These are phyloP conservation scores for Oryzias melastigma DNA, from an alignment of 2,113 vertebrate species.

Conservation along the genomic window DNA sequence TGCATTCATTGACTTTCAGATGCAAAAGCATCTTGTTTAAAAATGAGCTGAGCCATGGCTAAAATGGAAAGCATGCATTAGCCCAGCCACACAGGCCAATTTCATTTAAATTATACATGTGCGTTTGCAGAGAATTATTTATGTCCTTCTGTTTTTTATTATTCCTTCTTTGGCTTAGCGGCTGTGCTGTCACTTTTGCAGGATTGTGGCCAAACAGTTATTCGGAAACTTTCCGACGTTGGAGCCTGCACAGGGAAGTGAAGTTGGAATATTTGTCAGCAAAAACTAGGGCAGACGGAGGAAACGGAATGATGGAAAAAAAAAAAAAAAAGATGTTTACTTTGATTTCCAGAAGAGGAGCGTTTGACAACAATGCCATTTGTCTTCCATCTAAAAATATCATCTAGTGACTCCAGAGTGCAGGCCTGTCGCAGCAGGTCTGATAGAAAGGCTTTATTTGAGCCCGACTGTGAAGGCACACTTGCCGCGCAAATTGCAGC, in stretches of 20 bases:
- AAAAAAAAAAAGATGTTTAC: constrained; percentile 32
- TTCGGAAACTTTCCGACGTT: constrained; percentile 21
- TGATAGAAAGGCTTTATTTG: constrained; percentile 35
- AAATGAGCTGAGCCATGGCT: constrained; percentile 14
- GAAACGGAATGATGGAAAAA: constrained; percentile 12
- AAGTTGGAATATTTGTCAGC: constrained; percentile 25
- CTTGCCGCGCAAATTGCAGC: constrained; percentile 18
- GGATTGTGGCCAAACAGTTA: constrained; percentile 29
- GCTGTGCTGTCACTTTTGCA: not conserved
- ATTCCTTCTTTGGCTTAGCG: not conserved
- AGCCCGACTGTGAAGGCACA: not conserved
- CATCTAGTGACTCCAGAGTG: constrained; percentile 49
- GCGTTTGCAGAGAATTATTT: constrained; percentile 1
- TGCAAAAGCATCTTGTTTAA: constrained; percentile 33
- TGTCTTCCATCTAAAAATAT: constrained; percentile 59
- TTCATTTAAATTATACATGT: constrained; percentile 1
- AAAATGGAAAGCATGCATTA: constrained; percentile 2
- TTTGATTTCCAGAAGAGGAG: constrained; percentile 42
- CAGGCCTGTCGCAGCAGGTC: constrained; percentile 41
- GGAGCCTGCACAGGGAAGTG: constrained; percentile 25
- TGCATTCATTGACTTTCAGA: constrained; percentile 59
- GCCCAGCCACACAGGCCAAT: not conserved
- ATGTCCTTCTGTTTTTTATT: not conserved
- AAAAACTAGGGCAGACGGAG: constrained; percentile 23
- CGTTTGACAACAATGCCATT: constrained; percentile 53